Conservation (phyloP, 2,113 vertebrate species). For the Cyprinodon brontotheroides region DNA sequence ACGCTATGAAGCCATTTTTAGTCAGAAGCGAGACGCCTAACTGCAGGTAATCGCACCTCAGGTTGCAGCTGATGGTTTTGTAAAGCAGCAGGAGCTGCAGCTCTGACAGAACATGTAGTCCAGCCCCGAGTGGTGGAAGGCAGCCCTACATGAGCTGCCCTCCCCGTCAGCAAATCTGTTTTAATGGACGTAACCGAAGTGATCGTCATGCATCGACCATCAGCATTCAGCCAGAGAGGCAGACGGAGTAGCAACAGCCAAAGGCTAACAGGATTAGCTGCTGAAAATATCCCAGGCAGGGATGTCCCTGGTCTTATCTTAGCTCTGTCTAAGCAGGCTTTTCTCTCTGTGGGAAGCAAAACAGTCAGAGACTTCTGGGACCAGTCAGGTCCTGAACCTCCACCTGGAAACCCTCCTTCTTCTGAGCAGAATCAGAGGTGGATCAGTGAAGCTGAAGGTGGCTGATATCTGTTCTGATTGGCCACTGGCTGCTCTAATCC, state of each 20-base stretch:
- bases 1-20: no score
- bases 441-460: background rate
- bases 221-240: constrained; percentile 21
- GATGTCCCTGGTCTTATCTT: constrained; percentile 68
- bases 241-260: constrained; percentile 43
- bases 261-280: constrained; percentile 75
- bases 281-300: constrained; percentile 73
- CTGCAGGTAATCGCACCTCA: no score
- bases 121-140: background rate
- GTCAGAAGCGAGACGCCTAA: no score
- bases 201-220: background rate
- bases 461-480: background rate
- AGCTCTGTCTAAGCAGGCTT: constrained; percentile 69
- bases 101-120: no score
- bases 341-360: constrained; percentile 52
- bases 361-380: constrained; percentile 5
- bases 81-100: no score
- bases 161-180: background rate
- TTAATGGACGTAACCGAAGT: background rate
- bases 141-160: background rate
- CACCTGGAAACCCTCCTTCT: background rate
- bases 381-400: background rate
- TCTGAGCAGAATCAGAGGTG: background rate
- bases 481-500: no score
- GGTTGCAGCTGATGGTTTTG: no score